phyloP scores from a whole-genome alignment of 53 echinoderm and acorn worm species.

The Antedon mediterranea region DNA sequence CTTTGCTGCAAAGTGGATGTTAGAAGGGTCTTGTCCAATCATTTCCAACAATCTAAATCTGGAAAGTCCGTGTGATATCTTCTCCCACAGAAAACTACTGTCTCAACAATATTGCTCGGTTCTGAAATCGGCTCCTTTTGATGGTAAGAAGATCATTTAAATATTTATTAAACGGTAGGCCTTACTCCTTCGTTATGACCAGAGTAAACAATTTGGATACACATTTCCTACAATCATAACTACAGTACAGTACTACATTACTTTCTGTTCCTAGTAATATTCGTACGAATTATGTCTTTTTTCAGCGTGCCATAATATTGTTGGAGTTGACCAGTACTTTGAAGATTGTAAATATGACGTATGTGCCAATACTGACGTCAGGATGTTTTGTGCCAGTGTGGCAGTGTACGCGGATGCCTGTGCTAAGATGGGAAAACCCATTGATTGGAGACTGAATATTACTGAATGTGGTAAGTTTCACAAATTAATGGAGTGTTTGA shows the following conservation, averaged over 20 bases:
- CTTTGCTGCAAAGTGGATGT: not conserved
- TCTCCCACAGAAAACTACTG: not conserved
- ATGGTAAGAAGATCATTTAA: not conserved
- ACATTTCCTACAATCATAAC: too few relatives aligned
- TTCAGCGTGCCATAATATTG: not conserved
- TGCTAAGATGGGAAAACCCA: not conserved
- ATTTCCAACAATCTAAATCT: not conserved
- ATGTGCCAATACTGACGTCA: not conserved
- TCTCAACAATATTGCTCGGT: not conserved
- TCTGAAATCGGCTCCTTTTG: not conserved
- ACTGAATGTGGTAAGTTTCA: not conserved
- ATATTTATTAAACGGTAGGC: not conserved
- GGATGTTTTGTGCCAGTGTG: not conserved
- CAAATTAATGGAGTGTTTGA: too few relatives aligned
- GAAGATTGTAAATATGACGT: constrained; percentile 6
- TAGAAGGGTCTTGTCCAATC: not conserved
- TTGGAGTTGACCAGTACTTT: not conserved
- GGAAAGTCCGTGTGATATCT: constrained; percentile 1
- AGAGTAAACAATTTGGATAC: too few relatives aligned
- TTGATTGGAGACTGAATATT: not conserved
- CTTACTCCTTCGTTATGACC: not conserved
- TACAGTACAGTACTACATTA: too few relatives aligned
- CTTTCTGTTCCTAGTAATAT: not conserved
- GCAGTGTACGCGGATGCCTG: not conserved
- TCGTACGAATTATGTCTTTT: not conserved